Percentiles rank a stretch among this genome's conserved stretches.
Evolutionary conservation across 2,888 invertebrate species (phyloP).

Genomic region (Tolmerus cingulatus): DNA sequence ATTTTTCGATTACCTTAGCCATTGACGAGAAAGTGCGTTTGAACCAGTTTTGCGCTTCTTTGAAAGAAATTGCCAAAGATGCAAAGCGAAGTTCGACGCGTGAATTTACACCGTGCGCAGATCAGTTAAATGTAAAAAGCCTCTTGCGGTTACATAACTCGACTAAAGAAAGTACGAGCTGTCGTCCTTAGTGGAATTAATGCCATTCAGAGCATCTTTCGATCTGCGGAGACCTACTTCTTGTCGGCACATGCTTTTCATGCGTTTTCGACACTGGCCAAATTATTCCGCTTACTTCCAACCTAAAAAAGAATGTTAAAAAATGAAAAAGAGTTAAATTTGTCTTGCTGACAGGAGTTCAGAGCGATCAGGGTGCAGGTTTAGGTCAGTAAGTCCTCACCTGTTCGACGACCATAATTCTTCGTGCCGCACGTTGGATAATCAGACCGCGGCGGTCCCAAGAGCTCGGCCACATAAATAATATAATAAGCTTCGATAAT

Average conservation of each 20-base stretch:
- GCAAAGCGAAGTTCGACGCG: not conserved
- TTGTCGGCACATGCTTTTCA: not conserved
- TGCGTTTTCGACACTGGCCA: not conserved
- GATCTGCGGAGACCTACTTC: not conserved
- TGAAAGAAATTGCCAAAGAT: constrained; percentile 18
- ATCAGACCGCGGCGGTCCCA: not conserved
- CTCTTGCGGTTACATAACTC: not conserved
- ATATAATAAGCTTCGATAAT: constrained; percentile 30
- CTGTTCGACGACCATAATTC: not conserved
- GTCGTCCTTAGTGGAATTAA: constrained; percentile 22
- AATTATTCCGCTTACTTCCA: constrained; percentile 29
- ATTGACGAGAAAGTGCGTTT: constrained; percentile 26
- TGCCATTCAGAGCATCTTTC: constrained; percentile 11
- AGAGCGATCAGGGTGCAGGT: constrained; percentile 4
- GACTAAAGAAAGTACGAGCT: not conserved
- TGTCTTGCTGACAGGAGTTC: constrained; percentile 28
- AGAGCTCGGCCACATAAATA: constrained; percentile 30
- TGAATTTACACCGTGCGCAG: not conserved
- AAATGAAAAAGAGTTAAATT: not conserved
- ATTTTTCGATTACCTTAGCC: not conserved
- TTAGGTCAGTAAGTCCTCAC: constrained; percentile 27
- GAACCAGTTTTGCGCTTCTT: constrained; percentile 28
- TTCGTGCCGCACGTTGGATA: constrained; percentile 1
- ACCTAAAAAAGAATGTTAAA: not conserved
- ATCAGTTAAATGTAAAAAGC: not conserved